phyloP scores from a whole-genome alignment of 2,113 vertebrate species.

The Oryzias curvinotus region DNA sequence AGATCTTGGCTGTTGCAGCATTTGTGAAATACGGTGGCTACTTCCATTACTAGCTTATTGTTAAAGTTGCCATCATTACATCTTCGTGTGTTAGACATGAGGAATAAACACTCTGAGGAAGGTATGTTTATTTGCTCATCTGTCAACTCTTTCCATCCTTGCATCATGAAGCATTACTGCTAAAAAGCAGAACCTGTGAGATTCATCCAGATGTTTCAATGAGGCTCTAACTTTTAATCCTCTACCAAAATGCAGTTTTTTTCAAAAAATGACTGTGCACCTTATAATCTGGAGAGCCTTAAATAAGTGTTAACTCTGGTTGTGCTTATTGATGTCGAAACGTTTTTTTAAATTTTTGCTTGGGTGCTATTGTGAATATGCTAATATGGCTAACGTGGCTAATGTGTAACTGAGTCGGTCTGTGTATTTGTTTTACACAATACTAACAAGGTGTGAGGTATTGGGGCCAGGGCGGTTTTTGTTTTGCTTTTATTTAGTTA shows the following conservation, averaged over 20 bases:
- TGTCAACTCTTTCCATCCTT: background rate
- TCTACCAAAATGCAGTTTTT: background rate
- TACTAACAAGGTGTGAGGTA: too few relatives aligned
- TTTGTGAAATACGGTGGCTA: slow-evolving; percentile 9
- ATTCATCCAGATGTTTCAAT: background rate
- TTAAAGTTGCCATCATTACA: slow-evolving; percentile 6
- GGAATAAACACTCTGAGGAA: background rate
- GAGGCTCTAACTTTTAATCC: slow-evolving; percentile 3
- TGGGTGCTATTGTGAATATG: too few relatives aligned
- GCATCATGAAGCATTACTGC: background rate
- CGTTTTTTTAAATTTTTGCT: too few relatives aligned
- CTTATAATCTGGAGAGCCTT: too few relatives aligned
- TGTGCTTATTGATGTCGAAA: too few relatives aligned
- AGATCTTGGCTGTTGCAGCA: slow-evolving; percentile 7
- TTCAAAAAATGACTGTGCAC: too few relatives aligned
- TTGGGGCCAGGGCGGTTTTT: too few relatives aligned
- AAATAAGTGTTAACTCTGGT: too few relatives aligned
- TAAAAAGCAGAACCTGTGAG: background rate
- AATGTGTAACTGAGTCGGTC: too few relatives aligned
- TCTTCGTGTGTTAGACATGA: background rate
- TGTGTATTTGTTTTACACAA: too few relatives aligned
- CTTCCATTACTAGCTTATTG: slow-evolving; percentile 1
- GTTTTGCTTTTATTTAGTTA: too few relatives aligned
- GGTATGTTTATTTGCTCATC: background rate
- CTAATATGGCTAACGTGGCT: too few relatives aligned